Percentiles rank a stretch among this genome's conserved stretches.
phyloP scores from a whole-genome alignment of 2,113 vertebrate species.

The Petrocephalus microphthalmus region DNA sequence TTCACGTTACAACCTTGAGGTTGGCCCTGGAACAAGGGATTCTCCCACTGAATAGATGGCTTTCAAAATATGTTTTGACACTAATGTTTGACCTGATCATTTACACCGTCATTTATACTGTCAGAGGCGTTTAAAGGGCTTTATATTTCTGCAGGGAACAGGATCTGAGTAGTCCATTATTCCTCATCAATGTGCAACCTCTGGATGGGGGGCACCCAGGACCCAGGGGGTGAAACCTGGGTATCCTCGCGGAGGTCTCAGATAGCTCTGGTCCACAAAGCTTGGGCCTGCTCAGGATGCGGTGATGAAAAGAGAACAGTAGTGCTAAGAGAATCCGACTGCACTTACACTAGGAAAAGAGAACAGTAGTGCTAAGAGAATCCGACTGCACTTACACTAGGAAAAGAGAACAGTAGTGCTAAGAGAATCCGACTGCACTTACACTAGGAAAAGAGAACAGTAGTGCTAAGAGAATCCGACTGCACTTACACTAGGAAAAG shows the following conservation, averaged over 20 bases:
- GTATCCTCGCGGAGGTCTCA: not conserved
- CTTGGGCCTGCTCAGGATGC: not conserved
- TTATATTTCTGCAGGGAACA: not conserved
- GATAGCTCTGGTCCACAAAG: not conserved
- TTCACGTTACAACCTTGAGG: not conserved
- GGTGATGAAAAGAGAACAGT: too few species aligned
- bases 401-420: too few species aligned
- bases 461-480: too few species aligned
- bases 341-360: too few species aligned
- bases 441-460: too few species aligned
- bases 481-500: too few species aligned
- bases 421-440: too few species aligned
- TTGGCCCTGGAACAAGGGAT: not conserved
- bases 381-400: too few species aligned
- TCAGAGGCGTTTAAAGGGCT: not conserved
- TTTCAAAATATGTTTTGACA: conserved; percentile 8
- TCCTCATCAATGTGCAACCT: not conserved
- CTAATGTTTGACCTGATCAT: conserved; percentile 14
- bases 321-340: too few species aligned
- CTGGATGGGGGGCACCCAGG: not conserved
- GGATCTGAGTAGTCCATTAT: not conserved
- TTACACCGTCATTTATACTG: not conserved
- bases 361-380: too few species aligned
- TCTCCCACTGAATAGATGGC: not conserved
- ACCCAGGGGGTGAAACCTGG: not conserved